Conservation (phyloP, 2,113 vertebrate genomes). For the Archilochus colubris region DNA sequence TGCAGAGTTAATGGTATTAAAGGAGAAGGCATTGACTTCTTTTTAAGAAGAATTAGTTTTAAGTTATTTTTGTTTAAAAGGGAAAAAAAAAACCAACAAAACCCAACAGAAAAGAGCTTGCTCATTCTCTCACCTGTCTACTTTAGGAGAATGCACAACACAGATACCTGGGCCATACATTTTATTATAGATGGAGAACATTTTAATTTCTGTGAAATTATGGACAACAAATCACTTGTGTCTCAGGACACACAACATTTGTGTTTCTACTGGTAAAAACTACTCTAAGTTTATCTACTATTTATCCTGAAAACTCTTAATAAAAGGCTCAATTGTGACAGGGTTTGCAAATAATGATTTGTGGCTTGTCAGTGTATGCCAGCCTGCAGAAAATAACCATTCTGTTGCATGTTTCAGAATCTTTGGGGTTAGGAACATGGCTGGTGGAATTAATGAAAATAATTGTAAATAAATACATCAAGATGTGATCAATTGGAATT, state of each 20-base stretch:
- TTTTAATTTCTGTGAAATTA: neutral
- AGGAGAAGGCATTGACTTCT: neutral
- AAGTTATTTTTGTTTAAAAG: neutral
- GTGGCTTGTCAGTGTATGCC: neutral
- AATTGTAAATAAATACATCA: neutral
- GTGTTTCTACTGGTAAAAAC: neutral
- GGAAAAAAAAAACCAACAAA: neutral
- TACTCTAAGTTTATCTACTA: neutral
- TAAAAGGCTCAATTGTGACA: conserved; percentile 13
- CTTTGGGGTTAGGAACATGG: neutral
- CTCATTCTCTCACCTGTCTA: neutral
- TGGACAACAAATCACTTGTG: neutral
- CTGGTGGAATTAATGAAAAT: neutral
- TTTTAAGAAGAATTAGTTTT: neutral
- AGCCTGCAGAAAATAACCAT: neutral
- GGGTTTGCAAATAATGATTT: neutral
- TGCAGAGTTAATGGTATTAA: neutral
- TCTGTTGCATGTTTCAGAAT: conserved; percentile 1
- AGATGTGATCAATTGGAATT: neutral
- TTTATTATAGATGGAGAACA: neutral
- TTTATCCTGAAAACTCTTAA: conserved; percentile 28
- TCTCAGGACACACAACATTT: neutral
- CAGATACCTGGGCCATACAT: neutral
- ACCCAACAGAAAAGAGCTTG: neutral
- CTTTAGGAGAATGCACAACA: neutral